Evolutionary conservation across 2,797 vertebrate genomes (phyloP).

Genomic region (Silurus aristotelis): DNA sequence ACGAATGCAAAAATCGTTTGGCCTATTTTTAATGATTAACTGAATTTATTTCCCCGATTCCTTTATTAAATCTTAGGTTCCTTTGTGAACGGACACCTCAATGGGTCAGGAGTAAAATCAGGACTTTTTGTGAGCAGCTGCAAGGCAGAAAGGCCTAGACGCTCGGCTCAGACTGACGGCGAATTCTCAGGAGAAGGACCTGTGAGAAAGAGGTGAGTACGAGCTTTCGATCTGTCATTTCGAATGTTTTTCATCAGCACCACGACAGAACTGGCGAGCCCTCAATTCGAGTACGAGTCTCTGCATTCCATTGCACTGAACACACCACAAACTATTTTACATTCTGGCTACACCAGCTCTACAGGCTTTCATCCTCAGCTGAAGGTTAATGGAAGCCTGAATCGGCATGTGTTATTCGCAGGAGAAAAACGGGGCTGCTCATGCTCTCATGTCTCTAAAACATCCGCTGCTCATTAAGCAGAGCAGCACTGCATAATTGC

Average conservation of each 20-base stretch:
- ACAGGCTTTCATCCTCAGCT: slow-evolving; percentile 30
- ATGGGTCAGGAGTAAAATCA: slow-evolving; percentile 74
- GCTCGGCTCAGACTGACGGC: slow-evolving; percentile 78
- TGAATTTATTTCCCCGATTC: not conserved
- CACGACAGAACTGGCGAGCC: not conserved
- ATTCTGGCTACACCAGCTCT: slow-evolving; percentile 20
- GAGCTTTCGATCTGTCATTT: not conserved
- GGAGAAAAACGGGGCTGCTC: slow-evolving; percentile 20
- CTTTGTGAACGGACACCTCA: slow-evolving; percentile 81
- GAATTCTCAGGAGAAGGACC: slow-evolving; percentile 86
- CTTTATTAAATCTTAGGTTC: slow-evolving; percentile 70
- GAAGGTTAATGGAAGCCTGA: slow-evolving; percentile 34
- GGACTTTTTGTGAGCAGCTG: slow-evolving; percentile 62
- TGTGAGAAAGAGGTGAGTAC: slow-evolving; percentile 80
- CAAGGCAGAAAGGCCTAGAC: slow-evolving; percentile 82
- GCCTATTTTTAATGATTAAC: too few relatives aligned
- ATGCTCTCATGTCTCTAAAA: slow-evolving; percentile 26
- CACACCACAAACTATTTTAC: slow-evolving; percentile 29
- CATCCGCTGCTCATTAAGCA: slow-evolving; percentile 44
- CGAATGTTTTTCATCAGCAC: slow-evolving; percentile 5
- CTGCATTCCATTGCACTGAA: slow-evolving; percentile 36
- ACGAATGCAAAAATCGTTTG: too few relatives aligned
- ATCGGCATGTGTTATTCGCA: slow-evolving; percentile 31
- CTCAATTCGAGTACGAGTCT: slow-evolving; percentile 32
- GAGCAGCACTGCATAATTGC: slow-evolving; percentile 46